phyloP scores from a whole-genome alignment of 2,797 vertebrate species.

The Emydoidea blandingii region DNA sequence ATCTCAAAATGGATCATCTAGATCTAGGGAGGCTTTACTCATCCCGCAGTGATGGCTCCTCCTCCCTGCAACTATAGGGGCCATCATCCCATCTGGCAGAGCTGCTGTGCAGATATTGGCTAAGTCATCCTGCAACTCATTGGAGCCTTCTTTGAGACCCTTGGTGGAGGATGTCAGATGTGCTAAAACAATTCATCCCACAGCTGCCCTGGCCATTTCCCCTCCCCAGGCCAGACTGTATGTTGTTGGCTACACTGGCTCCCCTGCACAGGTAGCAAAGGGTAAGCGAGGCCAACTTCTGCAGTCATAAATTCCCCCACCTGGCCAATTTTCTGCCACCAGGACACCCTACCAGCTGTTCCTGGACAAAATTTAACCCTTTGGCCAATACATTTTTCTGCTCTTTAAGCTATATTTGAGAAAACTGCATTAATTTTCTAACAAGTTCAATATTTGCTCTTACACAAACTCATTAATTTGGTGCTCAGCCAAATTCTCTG shows the following conservation, averaged over 20 bases:
- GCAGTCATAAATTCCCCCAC: not conserved
- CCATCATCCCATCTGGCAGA: not conserved
- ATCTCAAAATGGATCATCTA: not conserved
- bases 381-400: not conserved
- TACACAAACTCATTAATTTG: not conserved
- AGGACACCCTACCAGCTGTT: not conserved
- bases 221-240: not conserved
- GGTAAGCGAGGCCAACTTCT: not conserved
- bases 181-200: not conserved
- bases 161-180: not conserved
- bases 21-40: not conserved
- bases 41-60: not conserved
- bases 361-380: not conserved
- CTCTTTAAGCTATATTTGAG: not conserved
- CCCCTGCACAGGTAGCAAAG: not conserved
- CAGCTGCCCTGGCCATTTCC: not conserved
- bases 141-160: not conserved
- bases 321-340: not conserved
- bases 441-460: not conserved
- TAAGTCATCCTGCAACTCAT: not conserved
- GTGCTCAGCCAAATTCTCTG: not conserved
- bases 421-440: not conserved
- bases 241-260: not conserved
- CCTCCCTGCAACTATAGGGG: not conserved
- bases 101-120: not conserved